phyloP scores from a whole-genome alignment of 1,140 invertebrate genomes.

The Temnothorax nylanderi region DNA sequence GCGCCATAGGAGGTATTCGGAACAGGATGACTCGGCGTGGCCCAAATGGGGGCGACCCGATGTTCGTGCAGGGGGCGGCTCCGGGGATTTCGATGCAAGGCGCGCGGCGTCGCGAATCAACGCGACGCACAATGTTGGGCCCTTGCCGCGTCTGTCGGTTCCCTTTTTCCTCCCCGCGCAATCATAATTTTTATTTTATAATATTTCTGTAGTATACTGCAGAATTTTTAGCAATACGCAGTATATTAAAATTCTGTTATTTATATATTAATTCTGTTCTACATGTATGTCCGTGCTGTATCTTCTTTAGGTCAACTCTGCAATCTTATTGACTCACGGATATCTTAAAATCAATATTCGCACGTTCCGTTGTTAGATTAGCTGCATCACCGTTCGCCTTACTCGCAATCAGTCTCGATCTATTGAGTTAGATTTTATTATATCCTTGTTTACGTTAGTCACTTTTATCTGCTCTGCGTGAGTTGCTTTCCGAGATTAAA shows the following conservation, averaged over 20 bases:
- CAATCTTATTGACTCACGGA: slow-evolving; percentile 1
- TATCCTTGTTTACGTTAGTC: neutral
- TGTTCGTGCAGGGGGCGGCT: slow-evolving; percentile 35
- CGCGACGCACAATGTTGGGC: neutral
- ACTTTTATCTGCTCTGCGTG: neutral
- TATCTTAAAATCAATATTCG: slow-evolving; percentile 24
- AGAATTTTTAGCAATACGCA: too few relatives aligned
- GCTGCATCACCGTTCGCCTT: neutral
- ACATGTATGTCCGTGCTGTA: neutral
- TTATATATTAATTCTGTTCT: neutral
- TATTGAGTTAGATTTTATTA: neutral
- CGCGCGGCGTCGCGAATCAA: slow-evolving; percentile 16
- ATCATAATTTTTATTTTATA: neutral
- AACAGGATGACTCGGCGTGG: slow-evolving; percentile 18
- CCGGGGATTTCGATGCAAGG: slow-evolving; percentile 73
- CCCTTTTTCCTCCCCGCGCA: too few relatives aligned
- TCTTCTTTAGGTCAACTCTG: neutral
- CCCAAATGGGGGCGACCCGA: neutral
- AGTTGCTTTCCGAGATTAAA: neutral
- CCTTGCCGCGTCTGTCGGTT: neutral
- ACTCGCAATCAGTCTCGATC: neutral
- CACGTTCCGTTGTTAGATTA: neutral
- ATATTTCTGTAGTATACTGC: neutral
- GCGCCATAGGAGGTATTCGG: neutral
- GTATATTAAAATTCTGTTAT: neutral